Base-by-base conservation (phyloP, 2,888 invertebrate genomes). In the Mystacides longicornis region DNA sequence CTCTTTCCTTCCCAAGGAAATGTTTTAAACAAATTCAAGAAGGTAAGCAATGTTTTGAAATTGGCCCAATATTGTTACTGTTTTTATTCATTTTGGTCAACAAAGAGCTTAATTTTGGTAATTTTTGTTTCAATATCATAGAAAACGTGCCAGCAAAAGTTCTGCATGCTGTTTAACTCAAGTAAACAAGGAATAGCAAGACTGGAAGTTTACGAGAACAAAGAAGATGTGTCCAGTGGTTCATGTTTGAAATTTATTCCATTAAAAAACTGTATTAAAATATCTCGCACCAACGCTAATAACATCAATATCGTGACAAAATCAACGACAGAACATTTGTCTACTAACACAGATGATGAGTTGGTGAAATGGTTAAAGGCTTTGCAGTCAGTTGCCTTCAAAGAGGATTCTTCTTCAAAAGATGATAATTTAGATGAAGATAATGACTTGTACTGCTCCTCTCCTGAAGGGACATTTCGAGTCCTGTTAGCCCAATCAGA, bases 191-290 rank as follows among this genome's bases (percentile, higher is more conserved):
- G 93, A 22, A 87, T 92, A 62, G 87, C 89, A 67, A 78, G 93
- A 46, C 75, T 93, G 55, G 93, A 93, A 79, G 84, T 93, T 62
- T 91, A 87, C 69, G 93, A 93, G 64, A 83, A 79, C 65, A 85
- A 86, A 69, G 89, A 88, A 62, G 89, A 89, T 66, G 79, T 79
- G 19, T 71, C 79, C 58, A 67, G 78, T 59, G 76, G 76, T 62
- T 82, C 79, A 63, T 79, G 84, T 65, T 82, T 86, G 27, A 83
- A 85, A 68, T 90, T 92, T 58, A 84, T 93, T 60, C 89, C 91
- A 1, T 77, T 93, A 52, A 90, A 91, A 73, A 88, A 91, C 68
- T 92, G 92, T 69, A 85, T 92, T 43, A 93, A 93, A 79, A 90
- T 93, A 66, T 81, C 83, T 60, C 81, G 83, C 69, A 68, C 78